Percentiles rank a stretch among this genome's conserved stretches.
Evolutionary conservation across 2,797 vertebrate genomes (phyloP).

Genomic region (Saxicola maurus): DNA sequence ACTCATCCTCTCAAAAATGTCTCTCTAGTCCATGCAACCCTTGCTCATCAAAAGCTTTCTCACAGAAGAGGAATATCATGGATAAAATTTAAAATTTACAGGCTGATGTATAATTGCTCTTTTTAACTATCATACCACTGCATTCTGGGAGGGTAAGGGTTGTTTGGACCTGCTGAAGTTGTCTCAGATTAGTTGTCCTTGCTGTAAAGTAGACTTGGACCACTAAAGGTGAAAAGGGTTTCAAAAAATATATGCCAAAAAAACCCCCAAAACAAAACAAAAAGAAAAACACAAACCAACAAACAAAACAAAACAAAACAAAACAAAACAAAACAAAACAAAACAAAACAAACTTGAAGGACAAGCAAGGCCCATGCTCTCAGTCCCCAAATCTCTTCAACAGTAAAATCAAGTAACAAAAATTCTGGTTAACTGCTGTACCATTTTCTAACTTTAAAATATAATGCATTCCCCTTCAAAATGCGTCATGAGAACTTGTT

Average conservation of each 20-base stretch:
- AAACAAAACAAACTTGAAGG: background rate
- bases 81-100: background rate
- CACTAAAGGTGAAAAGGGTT: background rate
- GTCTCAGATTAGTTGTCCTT: background rate
- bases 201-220: background rate
- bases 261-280: background rate
- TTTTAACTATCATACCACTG: background rate
- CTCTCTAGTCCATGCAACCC: background rate
- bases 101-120: background rate
- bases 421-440: background rate
- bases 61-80: background rate
- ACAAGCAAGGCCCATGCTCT: background rate
- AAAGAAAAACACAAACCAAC: no score
- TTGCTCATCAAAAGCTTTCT: background rate
- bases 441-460: background rate
- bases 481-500: background rate
- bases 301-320: no score
- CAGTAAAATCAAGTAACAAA: background rate
- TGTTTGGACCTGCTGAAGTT: background rate
- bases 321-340: background rate
- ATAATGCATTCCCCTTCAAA: background rate
- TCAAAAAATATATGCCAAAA: background rate
- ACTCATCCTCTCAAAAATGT: background rate
- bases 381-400: background rate
- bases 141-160: fast-evolving